Base-by-base conservation (phyloP, 2,888 invertebrate species). In the Dynastes hyllus region DNA sequence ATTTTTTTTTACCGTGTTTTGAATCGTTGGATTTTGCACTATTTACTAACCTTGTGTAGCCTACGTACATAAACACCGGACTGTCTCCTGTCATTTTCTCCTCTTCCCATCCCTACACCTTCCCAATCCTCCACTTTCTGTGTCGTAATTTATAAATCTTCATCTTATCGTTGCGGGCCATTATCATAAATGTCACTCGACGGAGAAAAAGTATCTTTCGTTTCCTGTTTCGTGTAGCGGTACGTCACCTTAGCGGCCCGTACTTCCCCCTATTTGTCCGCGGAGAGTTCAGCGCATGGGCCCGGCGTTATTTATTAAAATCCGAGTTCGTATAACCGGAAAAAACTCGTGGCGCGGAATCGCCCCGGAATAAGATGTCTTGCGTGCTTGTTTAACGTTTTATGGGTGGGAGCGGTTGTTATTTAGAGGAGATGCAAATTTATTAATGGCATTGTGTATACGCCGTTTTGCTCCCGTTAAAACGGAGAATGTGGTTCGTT, bases 111-210 rank as follows among this genome's bases (percentile, higher is more conserved):
- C 32, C 32, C 5, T 37, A 37, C 32, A 37, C 32, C 32, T 37
- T 37, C 32, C 32, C 32, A 37, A 37, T 37, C 5, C 32, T 37
- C 32, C 32, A 37, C 8, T 45, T 45, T 45, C 8, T 45, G 9
- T 11, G 11, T 45, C 45, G 45, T 51, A 69, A 51, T 69, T 69
- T 69, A 69, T 69, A 69, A 51, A 51, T 69, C 50, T 51, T 69
- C 69, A 69, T 69, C 69, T 29, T 69, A 53, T 69, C 69, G 51
- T 11, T 2, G 29, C 50, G 2, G 13, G 11, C 69, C n/a, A 69
- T 69, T 69, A 69, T 69, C 69, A 51, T 69, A 69, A 69, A 51
- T 51, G 69, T 50, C 69, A 69, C 13, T 6, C 51, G 51, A 11
- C 51, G 63, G 22, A 67, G 66, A 67, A 51, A 29, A 50, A 69